Conservation (phyloP, 2,113 vertebrate genomes). For the Saccopteryx bilineata region DNA sequence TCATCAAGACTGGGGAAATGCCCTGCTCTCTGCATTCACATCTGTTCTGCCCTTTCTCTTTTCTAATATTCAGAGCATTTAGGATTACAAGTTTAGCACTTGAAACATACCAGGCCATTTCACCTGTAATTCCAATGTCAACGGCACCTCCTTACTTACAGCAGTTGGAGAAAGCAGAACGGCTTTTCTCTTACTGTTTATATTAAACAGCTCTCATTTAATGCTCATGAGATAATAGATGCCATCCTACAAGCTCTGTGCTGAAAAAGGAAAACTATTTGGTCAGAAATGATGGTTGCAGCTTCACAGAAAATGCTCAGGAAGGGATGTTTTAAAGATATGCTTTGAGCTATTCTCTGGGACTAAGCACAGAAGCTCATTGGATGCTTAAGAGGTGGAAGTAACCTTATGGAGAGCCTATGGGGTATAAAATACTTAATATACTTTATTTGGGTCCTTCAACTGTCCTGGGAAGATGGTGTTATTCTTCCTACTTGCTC, state of each 20-base stretch:
- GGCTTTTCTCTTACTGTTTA: background rate
- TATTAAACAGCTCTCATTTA: slow-evolving; percentile 12
- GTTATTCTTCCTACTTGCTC: background rate
- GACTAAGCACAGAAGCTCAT: background rate
- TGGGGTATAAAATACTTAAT: background rate
- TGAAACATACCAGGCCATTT: background rate
- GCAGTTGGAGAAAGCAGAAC: background rate
- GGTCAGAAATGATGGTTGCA: background rate
- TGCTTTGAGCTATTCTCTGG: background rate
- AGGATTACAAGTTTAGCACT: background rate
- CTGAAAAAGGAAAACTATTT: background rate
- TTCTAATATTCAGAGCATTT: background rate
- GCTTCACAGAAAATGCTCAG: background rate
- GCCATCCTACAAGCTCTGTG: background rate
- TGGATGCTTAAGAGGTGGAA: background rate
- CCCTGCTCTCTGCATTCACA: background rate
- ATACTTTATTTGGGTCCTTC: background rate
- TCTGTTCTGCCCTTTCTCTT: background rate
- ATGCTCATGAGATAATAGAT: background rate
- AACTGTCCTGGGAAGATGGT: background rate
- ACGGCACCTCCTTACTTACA: background rate
- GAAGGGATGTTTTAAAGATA: background rate
- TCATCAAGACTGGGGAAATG: background rate
- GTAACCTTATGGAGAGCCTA: background rate
- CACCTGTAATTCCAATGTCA: background rate